Conservation (phyloP, 30 jellyfish, hydroid and myxozoan genomes). For the Aurelia sp. region DNA sequence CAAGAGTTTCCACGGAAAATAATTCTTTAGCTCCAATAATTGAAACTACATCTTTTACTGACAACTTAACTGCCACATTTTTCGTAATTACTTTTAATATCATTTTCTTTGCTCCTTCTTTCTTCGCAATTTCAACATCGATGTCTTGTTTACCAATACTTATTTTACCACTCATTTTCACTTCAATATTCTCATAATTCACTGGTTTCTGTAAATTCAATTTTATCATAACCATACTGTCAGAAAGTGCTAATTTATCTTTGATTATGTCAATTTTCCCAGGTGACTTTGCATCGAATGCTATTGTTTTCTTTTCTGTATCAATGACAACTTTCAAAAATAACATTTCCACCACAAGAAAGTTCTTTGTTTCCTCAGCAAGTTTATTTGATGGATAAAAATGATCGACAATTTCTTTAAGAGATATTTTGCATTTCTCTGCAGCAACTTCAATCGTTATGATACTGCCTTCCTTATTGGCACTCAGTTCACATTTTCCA, state of each 20-base stretch:
- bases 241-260: constrained; percentile 10
- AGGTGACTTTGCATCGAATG: constrained; percentile 28
- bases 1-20: constrained; percentile 16
- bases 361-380: constrained; percentile 26
- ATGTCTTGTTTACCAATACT: constrained; percentile 21
- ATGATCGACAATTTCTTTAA: constrained; percentile 26
- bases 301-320: background rate
- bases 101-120: constrained; percentile 21
- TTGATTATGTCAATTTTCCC: background rate
- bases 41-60: constrained; percentile 15
- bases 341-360: constrained; percentile 7
- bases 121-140: constrained; percentile 14
- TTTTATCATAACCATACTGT: background rate
- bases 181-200: constrained; percentile 16
- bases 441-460: constrained; percentile 27
- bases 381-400: constrained; percentile 26
- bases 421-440: constrained; percentile 4
- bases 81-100: background rate
- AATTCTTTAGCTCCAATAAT: constrained; percentile 13
- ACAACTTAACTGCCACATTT: constrained; percentile 1
- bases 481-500: constrained; percentile 39
- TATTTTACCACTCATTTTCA: constrained; percentile 11
- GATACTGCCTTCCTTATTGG: background rate
- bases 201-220: background rate
- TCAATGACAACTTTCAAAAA: constrained; percentile 26